Conservation (phyloP, 2,797 vertebrate species). For the Thamnophis elegans region DNA sequence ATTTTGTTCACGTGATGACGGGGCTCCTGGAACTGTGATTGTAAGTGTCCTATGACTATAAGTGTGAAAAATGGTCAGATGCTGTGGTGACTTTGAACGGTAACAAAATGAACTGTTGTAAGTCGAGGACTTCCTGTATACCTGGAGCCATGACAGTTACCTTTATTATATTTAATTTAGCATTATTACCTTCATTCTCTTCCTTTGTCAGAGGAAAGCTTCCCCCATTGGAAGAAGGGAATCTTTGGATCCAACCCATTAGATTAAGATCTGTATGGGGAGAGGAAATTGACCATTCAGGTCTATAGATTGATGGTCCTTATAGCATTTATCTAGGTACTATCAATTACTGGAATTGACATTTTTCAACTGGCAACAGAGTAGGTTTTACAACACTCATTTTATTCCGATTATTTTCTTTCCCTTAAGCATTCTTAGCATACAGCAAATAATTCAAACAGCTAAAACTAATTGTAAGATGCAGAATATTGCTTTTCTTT, state of each 20-base stretch:
- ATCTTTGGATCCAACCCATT: conserved; percentile 34
- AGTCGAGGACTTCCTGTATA: background rate
- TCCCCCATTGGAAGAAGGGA: conserved; percentile 31
- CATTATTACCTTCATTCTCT: conserved; percentile 34
- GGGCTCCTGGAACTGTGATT: background rate
- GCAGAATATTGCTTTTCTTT: background rate
- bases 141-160: conserved; percentile 15
- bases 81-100: background rate
- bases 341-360: background rate
- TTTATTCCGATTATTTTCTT: background rate
- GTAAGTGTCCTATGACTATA: background rate
- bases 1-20: fast-evolving
- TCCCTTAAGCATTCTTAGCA: background rate
- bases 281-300: conserved; percentile 23
- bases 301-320: background rate
- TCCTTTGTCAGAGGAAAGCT: conserved; percentile 35
- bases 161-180: conserved; percentile 17
- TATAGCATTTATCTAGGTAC: conserved; percentile 3
- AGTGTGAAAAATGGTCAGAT: background rate
- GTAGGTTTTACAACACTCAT: background rate
- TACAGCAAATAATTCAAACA: background rate
- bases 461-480: background rate
- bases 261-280: conserved; percentile 35
- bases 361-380: background rate
- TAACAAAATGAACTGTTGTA: background rate